Evolutionary conservation across 2,113 vertebrate species (phyloP).

Genomic region (Gambusia holbrooki): DNA sequence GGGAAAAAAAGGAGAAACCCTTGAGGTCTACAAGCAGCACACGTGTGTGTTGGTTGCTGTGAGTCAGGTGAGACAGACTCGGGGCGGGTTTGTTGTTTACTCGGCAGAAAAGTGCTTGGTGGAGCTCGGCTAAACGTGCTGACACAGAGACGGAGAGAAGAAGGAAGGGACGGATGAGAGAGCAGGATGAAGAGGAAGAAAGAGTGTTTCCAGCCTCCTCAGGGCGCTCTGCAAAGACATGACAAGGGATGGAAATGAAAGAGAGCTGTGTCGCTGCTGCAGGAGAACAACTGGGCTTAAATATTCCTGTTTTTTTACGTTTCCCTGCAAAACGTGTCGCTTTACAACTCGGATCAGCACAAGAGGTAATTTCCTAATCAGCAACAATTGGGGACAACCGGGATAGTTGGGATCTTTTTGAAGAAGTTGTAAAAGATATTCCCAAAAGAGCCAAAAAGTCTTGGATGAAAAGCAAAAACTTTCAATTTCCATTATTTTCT

Average conservation of each 20-base stretch:
- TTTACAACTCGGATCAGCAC: slow-evolving; percentile 11
- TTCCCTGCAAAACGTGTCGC: not conserved
- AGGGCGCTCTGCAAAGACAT: slow-evolving; percentile 23
- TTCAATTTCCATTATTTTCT: not conserved
- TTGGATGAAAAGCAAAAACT: not conserved
- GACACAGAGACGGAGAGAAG: slow-evolving; percentile 22
- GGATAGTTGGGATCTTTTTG: not conserved
- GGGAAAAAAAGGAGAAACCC: slow-evolving; percentile 16
- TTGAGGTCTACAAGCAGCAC: slow-evolving; percentile 33
- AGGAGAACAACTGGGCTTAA: slow-evolving; percentile 22
- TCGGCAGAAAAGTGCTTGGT: slow-evolving; percentile 59
- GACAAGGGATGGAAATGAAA: slow-evolving; percentile 29
- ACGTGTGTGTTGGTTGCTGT: slow-evolving; percentile 20
- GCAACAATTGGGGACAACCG: not conserved
- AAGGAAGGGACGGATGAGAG: slow-evolving; percentile 18
- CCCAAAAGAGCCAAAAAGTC: not conserved
- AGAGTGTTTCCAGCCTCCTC: slow-evolving; percentile 23
- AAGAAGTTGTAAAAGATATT: not conserved
- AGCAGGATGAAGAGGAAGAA: slow-evolving; percentile 31
- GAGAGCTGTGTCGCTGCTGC: slow-evolving; percentile 21
- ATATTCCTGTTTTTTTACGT: slow-evolving; percentile 7
- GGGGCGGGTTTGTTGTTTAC: slow-evolving; percentile 56
- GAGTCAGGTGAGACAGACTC: slow-evolving; percentile 56
- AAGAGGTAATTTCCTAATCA: not conserved
- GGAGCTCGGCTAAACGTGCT: slow-evolving; percentile 56